Conservation (phyloP, 2,797 vertebrate species). For the Loriculus beryllinus region DNA sequence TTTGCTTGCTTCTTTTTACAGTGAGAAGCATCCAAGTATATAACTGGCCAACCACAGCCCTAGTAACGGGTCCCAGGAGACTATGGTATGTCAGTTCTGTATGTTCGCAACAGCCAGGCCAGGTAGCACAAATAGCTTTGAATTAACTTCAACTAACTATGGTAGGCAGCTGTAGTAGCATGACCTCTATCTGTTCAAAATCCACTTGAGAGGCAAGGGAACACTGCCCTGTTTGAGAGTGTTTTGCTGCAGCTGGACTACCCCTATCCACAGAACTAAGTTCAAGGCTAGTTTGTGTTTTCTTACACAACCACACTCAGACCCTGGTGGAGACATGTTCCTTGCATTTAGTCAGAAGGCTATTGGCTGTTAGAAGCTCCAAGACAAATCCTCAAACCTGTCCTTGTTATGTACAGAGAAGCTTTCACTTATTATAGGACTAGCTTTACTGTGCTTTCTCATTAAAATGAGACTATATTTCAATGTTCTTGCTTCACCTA, state of each 20-base stretch:
- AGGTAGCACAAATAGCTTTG: not conserved
- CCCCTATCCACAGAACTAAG: not conserved
- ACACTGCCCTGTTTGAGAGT: accelerated
- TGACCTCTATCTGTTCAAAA: not conserved
- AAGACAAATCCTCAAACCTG: not conserved
- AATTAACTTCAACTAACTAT: not conserved
- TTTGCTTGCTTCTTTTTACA: not conserved
- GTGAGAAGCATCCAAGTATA: not conserved
- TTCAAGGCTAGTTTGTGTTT: not conserved
- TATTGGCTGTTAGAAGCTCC: not conserved
- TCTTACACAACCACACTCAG: not conserved
- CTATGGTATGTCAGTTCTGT: accelerated
- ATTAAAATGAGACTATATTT: not conserved
- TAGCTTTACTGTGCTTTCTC: not conserved
- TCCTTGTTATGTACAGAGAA: not conserved
- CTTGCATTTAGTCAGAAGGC: not conserved
- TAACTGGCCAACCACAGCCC: not conserved
- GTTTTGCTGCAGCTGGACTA: not conserved
- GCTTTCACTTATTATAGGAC: not conserved
- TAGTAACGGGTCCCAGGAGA: not conserved
- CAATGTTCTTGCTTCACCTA: not conserved
- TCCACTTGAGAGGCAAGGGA: not conserved
- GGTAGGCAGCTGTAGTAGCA: not conserved
- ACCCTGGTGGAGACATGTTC: not conserved
- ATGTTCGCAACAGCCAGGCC: not conserved